Percentiles rank a stretch among this genome's conserved stretches.
Evolutionary conservation across 2,797 vertebrate genomes (phyloP).

Genomic region (Xiphorhynchus erythropygius): DNA sequence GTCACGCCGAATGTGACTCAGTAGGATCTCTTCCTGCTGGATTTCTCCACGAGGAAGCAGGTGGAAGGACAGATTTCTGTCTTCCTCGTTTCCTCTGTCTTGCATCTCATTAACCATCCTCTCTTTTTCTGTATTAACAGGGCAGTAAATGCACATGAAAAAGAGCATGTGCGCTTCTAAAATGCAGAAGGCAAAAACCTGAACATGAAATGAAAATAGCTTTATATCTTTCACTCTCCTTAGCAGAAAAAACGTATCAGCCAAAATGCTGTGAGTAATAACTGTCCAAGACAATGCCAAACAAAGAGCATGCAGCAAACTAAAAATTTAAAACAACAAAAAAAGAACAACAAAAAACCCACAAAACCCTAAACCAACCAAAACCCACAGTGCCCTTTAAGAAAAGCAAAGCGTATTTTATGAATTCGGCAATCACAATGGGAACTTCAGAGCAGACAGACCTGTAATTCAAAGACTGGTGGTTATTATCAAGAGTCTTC

Average conservation of each 20-base stretch:
- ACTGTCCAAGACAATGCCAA: constrained; percentile 28
- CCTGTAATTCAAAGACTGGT: background rate
- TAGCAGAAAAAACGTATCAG: background rate
- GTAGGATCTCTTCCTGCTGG: background rate
- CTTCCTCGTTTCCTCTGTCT: constrained; percentile 33
- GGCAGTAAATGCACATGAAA: constrained; percentile 16
- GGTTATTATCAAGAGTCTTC: background rate
- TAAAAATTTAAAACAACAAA: background rate
- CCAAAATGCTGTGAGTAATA: constrained; percentile 69
- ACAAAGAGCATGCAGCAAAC: constrained; percentile 3
- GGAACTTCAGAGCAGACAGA: background rate
- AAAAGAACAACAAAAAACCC: background rate
- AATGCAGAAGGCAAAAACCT: background rate
- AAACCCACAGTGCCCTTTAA: background rate
- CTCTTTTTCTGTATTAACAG: background rate
- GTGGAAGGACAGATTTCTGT: constrained; percentile 46
- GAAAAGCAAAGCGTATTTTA: constrained; percentile 8
- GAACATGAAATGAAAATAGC: constrained; percentile 23
- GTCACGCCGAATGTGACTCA: background rate
- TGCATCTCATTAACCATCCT: background rate
- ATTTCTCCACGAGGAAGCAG: constrained; percentile 13
- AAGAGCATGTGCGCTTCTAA: background rate
- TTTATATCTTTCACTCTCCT: background rate
- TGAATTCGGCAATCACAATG: background rate
- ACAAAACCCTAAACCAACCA: background rate